Evolutionary conservation across 2,113 vertebrate species (phyloP).

Genomic region (Lasiurus borealis): DNA sequence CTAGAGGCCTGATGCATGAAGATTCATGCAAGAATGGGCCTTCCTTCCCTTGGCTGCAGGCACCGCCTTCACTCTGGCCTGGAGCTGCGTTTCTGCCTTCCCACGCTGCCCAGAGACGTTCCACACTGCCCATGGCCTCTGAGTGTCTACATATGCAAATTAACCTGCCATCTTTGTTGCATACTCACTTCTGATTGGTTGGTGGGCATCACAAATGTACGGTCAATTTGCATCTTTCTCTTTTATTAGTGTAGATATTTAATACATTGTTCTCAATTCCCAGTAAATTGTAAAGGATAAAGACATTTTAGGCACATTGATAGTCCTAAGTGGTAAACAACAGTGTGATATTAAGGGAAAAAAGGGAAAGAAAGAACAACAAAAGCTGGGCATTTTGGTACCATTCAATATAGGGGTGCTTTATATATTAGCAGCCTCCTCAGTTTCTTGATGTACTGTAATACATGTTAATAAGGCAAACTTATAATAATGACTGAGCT

Average conservation of each 20-base stretch:
- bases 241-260: not conserved
- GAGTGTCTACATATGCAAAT: no score
- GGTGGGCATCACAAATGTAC: no score
- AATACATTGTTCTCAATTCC: not conserved
- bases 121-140: no score
- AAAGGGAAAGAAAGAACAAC: not conserved
- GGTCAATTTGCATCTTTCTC: no score
- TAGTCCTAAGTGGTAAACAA: conserved; percentile 26
- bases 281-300: not conserved
- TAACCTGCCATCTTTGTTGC: no score
- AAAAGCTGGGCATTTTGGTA: not conserved
- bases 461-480: conserved; percentile 29
- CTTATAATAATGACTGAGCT: not conserved
- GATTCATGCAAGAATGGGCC: no score
- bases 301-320: not conserved
- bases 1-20: no score
- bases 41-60: no score
- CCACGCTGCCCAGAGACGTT: no score
- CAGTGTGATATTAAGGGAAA: not conserved
- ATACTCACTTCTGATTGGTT: no score
- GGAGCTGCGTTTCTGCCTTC: no score
- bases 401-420: not conserved
- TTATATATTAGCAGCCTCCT: not conserved
- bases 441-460: conserved; percentile 13
- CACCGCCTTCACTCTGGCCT: no score